Conservation (phyloP, 2,888 invertebrate species). For the Archips crataeganus region DNA sequence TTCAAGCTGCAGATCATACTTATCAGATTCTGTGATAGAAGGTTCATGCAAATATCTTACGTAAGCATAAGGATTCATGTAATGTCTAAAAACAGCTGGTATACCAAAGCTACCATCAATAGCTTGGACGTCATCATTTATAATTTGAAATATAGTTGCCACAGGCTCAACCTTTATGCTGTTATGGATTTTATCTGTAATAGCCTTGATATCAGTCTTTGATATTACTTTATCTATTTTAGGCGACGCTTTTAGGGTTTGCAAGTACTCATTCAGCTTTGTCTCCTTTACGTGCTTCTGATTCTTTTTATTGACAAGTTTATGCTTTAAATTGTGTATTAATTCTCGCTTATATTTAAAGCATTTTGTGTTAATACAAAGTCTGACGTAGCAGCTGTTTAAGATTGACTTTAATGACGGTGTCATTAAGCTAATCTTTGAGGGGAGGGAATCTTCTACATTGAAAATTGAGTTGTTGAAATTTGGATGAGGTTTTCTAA, state of each 20-base stretch:
- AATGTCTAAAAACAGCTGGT: slow-evolving; percentile 47
- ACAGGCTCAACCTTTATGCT: background rate
- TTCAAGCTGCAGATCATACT: slow-evolving; percentile 64
- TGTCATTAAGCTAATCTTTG: slow-evolving; percentile 47
- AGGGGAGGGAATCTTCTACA: slow-evolving; percentile 44
- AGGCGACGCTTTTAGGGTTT: slow-evolving; percentile 17
- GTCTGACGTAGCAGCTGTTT: slow-evolving; percentile 56
- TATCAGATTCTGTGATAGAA: slow-evolving; percentile 25
- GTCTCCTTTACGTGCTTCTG: slow-evolving; percentile 25
- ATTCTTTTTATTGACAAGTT: slow-evolving; percentile 55
- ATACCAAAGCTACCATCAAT: slow-evolving; percentile 36
- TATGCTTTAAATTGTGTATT: slow-evolving; percentile 51
- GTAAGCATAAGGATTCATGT: slow-evolving; percentile 58
- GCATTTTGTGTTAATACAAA: slow-evolving; percentile 49
- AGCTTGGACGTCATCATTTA: slow-evolving; percentile 49
- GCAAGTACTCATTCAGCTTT: slow-evolving; percentile 43
- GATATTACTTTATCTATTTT: background rate
- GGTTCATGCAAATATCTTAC: slow-evolving; percentile 60
- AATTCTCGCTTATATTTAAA: slow-evolving; percentile 51
- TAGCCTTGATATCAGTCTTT: background rate
- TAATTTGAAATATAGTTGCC: slow-evolving; percentile 42
- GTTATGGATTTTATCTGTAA: background rate
- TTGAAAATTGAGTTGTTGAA: slow-evolving; percentile 61
- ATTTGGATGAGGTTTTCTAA: slow-evolving; percentile 53
- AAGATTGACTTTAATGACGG: slow-evolving; percentile 53